phyloP scores from a whole-genome alignment of 2,797 vertebrate genomes.

The Tapera naevia region DNA sequence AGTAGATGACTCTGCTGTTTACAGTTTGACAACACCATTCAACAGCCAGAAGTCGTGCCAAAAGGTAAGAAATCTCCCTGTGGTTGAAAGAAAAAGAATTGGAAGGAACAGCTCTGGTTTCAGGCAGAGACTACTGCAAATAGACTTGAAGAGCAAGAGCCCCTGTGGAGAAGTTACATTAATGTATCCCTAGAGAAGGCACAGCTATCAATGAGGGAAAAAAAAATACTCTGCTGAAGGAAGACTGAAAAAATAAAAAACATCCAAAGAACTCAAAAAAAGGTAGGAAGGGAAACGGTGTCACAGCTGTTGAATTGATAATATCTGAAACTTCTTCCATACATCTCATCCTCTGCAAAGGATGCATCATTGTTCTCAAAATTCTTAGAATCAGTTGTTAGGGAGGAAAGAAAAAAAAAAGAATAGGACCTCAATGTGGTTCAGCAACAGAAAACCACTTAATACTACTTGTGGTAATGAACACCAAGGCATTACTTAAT shows the following conservation, averaged over 20 bases:
- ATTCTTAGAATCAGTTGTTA: not conserved
- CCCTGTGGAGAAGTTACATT: not conserved
- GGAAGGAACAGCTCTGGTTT: not conserved
- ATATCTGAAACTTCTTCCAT: not conserved
- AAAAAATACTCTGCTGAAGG: not conserved
- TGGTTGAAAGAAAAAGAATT: not conserved
- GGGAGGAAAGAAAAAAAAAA: not conserved
- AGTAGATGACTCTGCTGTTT: not conserved
- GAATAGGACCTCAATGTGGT: not conserved
- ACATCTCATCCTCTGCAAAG: not conserved
- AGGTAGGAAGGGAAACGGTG: not conserved
- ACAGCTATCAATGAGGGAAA: not conserved
- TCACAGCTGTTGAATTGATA: not conserved
- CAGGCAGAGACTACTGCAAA: not conserved
- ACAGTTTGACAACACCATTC: not conserved
- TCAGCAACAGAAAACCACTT: slow-evolving; percentile 32
- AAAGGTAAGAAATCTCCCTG: not conserved
- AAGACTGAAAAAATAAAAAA: not conserved
- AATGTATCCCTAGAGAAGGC: not conserved
- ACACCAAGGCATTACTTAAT: not conserved
- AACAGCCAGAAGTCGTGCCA: not conserved
- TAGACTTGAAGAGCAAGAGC: not conserved
- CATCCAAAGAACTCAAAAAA: not conserved
- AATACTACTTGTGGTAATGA: slow-evolving; percentile 13
- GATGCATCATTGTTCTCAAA: not conserved